phyloP scores from a whole-genome alignment of 1,140 invertebrate species.

The Antheraea mylitta region DNA sequence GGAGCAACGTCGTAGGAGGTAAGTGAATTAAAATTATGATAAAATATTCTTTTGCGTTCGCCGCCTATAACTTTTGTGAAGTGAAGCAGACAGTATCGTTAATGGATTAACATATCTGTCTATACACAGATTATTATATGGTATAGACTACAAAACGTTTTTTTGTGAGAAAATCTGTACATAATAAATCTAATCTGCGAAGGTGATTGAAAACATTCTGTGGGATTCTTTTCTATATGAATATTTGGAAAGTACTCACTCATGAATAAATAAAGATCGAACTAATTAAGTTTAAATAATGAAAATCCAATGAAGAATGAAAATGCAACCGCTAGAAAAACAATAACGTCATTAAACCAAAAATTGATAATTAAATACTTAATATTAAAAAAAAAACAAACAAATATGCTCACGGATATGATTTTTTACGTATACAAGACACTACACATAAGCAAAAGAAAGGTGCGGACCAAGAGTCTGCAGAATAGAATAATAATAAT shows the following conservation, averaged over 20 bases:
- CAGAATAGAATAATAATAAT: too few relatives aligned
- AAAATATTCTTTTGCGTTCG: not conserved
- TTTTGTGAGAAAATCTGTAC: not conserved
- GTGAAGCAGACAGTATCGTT: not conserved
- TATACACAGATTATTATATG: not conserved
- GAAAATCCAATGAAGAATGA: not conserved
- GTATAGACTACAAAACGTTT: not conserved
- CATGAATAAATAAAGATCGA: not conserved
- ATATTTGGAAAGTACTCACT: not conserved
- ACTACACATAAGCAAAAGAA: too few relatives aligned
- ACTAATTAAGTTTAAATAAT: too few relatives aligned
- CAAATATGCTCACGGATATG: not conserved
- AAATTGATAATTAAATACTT: too few relatives aligned
- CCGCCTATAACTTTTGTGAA: not conserved
- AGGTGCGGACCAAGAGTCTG: too few relatives aligned
- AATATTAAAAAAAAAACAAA: too few relatives aligned
- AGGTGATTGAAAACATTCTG: not conserved
- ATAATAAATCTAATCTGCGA: not conserved
- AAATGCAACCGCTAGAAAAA: too few relatives aligned
- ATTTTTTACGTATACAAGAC: too few relatives aligned
- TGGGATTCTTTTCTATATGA: not conserved
- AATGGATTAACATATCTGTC: not conserved
- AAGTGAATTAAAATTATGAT: not conserved
- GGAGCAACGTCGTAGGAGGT: not conserved
- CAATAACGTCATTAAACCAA: too few relatives aligned